phyloP scores from a whole-genome alignment of 1,140 invertebrate species.

The Bombus ignitus region DNA sequence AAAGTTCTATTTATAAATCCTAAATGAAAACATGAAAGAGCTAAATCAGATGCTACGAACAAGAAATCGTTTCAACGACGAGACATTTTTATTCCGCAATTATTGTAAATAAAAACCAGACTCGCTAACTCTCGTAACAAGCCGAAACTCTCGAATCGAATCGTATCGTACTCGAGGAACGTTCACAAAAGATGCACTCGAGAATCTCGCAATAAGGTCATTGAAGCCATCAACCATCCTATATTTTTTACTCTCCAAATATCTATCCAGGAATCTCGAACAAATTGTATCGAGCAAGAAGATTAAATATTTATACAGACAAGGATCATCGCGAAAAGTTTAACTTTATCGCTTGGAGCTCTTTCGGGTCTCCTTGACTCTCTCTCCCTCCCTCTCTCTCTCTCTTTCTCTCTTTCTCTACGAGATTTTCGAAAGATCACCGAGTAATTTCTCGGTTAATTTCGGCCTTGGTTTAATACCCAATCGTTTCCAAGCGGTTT shows the following conservation, averaged over 20 bases:
- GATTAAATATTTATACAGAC: constrained; percentile 23
- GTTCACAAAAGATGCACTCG: background rate
- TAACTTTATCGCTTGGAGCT: background rate
- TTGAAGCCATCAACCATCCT: constrained; percentile 8
- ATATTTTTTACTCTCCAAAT: background rate
- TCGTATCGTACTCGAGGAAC: background rate
- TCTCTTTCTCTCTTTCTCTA: no score
- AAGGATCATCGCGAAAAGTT: background rate
- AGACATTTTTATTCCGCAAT: no score
- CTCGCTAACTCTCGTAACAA: background rate
- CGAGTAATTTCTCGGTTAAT: constrained; percentile 22
- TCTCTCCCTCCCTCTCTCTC: no score
- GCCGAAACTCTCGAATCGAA: background rate
- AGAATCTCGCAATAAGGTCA: constrained; percentile 20
- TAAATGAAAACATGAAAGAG: no score
- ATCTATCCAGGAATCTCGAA: background rate
- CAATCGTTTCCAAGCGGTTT: background rate
- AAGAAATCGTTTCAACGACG: no score
- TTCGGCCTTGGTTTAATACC: constrained; percentile 9
- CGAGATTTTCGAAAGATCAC: background rate
- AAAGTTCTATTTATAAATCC: background rate
- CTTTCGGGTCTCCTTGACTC: no score
- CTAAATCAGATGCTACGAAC: no score
- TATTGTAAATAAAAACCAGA: no score
- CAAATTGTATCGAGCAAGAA: background rate